phyloP scores from a whole-genome alignment of 2,797 vertebrate genomes.

The Cossypha heuglini region DNA sequence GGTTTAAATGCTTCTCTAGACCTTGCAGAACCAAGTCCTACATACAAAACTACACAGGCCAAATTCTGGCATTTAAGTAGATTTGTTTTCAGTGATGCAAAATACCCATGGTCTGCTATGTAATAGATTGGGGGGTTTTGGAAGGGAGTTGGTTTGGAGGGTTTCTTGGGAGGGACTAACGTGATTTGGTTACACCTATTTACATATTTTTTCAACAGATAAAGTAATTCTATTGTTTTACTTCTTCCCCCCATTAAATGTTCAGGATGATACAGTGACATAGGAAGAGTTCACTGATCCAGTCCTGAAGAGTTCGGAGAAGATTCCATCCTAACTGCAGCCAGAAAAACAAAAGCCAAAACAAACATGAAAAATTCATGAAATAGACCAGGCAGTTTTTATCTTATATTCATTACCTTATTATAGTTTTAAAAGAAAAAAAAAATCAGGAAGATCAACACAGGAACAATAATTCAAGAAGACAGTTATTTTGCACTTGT shows the following conservation, averaged over 20 bases:
- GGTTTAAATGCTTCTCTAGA: background rate
- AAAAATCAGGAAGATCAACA: background rate
- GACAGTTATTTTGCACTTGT: background rate
- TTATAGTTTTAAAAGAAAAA: background rate
- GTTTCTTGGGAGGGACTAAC: fast-evolving
- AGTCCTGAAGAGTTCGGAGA: background rate
- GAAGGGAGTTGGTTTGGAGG: background rate
- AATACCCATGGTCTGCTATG: background rate
- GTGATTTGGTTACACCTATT: background rate
- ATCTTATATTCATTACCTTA: background rate
- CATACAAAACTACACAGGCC: background rate
- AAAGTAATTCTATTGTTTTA: background rate
- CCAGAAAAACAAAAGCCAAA: background rate
- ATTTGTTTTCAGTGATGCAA: background rate
- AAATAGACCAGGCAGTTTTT: background rate
- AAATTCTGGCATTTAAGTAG: background rate
- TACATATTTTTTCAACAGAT: background rate
- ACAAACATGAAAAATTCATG: background rate
- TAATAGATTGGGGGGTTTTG: fast-evolving
- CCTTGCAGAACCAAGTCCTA: background rate
- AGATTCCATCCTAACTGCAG: background rate
- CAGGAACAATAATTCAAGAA: background rate
- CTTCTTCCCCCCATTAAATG: background rate
- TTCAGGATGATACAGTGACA: background rate
- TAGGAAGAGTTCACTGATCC: background rate